Percentiles rank a stretch among this genome's conserved stretches.
Evolutionary conservation across 92 coral and sea anemone species (phyloP).

Genomic region (Epizoanthus ramosus): DNA sequence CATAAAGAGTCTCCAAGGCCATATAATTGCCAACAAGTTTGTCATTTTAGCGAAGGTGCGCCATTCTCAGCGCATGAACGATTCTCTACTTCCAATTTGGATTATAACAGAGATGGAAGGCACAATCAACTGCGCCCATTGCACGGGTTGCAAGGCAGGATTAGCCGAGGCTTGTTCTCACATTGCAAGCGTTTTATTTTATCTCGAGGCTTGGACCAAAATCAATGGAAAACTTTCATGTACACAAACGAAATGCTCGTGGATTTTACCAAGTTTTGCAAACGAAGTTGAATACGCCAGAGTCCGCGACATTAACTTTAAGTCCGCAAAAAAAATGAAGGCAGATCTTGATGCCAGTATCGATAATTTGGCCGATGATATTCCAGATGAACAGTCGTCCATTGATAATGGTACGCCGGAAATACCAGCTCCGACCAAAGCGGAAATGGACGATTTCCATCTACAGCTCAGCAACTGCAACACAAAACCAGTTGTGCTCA

Average conservation of each 20-base stretch:
- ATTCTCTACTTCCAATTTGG: too few relatives aligned
- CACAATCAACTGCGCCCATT: too few relatives aligned
- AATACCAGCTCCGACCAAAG: background rate
- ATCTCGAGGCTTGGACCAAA: constrained; percentile 9
- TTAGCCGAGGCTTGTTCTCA: too few relatives aligned
- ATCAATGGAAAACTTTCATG: background rate
- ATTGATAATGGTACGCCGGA: too few relatives aligned
- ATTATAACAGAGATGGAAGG: too few relatives aligned
- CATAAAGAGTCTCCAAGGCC: too few relatives aligned
- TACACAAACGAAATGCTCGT: constrained; percentile 12
- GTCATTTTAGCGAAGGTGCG: too few relatives aligned
- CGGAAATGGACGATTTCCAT: constrained; percentile 21
- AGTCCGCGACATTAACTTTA: constrained; percentile 5
- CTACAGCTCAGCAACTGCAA: constrained; percentile 31
- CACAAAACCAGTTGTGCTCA: background rate
- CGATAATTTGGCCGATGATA: background rate
- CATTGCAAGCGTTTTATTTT: background rate
- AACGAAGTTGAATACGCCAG: background rate
- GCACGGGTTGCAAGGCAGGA: too few relatives aligned
- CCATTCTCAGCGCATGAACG: too few relatives aligned
- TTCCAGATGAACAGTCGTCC: too few relatives aligned
- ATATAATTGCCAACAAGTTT: too few relatives aligned
- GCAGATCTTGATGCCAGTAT: constrained; percentile 5
- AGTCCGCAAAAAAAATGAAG: constrained; percentile 8
- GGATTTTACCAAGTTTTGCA: constrained; percentile 6